Conservation (phyloP, 1,140 invertebrate species). For the Tetragonula clypearis region DNA sequence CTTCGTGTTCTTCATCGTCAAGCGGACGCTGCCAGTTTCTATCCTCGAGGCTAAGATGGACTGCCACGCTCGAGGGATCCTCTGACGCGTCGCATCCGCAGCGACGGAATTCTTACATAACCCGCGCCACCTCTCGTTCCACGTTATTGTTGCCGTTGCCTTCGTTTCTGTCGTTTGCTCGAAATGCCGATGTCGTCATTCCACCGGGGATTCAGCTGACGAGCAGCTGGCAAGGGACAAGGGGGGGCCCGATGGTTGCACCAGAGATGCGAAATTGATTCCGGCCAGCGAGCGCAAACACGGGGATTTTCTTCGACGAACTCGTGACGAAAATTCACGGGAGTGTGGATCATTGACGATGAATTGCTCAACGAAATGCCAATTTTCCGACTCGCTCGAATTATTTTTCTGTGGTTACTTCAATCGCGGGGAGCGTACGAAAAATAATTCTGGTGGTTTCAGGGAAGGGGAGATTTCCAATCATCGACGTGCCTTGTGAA, state of each 20-base stretch:
- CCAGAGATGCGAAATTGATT: conserved; percentile 3
- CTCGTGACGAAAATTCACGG: not conserved
- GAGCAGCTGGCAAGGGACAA: not conserved
- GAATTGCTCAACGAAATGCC: no score
- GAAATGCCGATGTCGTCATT: conserved; percentile 63
- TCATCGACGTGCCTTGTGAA: not conserved
- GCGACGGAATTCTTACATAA: conserved; percentile 61
- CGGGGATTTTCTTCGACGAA: not conserved
- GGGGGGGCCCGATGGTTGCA: not conserved
- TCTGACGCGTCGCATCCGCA: conserved; percentile 72
- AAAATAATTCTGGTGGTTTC: not conserved
- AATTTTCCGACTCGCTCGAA: not conserved
- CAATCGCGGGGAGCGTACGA: not conserved
- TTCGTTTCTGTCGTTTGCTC: conserved; percentile 61
- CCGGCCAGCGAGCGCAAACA: not conserved
- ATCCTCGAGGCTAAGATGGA: conserved; percentile 57
- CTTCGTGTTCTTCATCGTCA: not conserved
- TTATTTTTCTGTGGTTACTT: not conserved
- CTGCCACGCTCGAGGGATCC: conserved; percentile 68
- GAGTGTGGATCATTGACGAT: not conserved
- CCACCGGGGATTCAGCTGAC: not conserved
- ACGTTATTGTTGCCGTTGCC: conserved; percentile 65
- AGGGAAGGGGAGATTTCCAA: not conserved
- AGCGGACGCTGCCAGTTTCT: conserved; percentile 12
- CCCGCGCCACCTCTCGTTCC: conserved; percentile 57